Evolutionary conservation across 2,797 vertebrate genomes (phyloP).

Genomic region (Holocentrus rufus): DNA sequence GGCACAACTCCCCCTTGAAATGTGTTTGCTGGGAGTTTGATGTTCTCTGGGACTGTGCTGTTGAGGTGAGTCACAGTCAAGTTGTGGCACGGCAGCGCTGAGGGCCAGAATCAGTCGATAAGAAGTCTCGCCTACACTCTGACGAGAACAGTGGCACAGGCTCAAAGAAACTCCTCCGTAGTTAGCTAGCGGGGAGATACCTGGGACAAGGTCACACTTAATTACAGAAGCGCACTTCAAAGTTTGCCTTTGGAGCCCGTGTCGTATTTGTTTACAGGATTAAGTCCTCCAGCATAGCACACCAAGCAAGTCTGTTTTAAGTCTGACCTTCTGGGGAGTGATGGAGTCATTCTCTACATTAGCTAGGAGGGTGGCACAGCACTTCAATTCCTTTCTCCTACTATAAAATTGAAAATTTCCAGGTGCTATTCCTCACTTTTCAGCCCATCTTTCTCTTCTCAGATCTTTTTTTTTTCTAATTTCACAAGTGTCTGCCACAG

Average conservation of each 20-base stretch:
- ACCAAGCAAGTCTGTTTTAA: constrained; percentile 65
- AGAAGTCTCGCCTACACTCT: constrained; percentile 59
- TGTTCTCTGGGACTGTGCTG: constrained; percentile 49
- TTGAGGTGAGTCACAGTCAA: constrained; percentile 66
- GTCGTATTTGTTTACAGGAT: constrained; percentile 80
- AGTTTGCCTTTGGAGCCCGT: constrained; percentile 75
- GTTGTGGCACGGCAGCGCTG: constrained; percentile 49
- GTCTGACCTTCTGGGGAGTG: constrained; percentile 69
- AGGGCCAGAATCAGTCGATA: constrained; percentile 66
- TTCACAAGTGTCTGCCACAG: constrained; percentile 66
- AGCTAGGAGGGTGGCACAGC: constrained; percentile 57
- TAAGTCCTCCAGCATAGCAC: constrained; percentile 70
- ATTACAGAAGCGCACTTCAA: constrained; percentile 76
- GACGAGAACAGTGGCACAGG: constrained; percentile 63
- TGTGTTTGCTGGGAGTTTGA: constrained; percentile 29
- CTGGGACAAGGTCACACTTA: constrained; percentile 77
- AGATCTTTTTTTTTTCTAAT: constrained; percentile 58
- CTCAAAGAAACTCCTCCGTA: constrained; percentile 70
- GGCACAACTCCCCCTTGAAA: constrained; percentile 22
- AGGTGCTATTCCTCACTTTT: constrained; percentile 61
- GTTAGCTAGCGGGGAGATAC: constrained; percentile 65
- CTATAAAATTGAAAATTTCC: constrained; percentile 67
- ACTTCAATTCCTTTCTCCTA: constrained; percentile 39
- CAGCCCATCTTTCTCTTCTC: constrained; percentile 51
- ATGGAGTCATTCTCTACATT: constrained; percentile 69